phyloP scores from a whole-genome alignment of 2,113 vertebrate genomes.

The Caretta caretta region DNA sequence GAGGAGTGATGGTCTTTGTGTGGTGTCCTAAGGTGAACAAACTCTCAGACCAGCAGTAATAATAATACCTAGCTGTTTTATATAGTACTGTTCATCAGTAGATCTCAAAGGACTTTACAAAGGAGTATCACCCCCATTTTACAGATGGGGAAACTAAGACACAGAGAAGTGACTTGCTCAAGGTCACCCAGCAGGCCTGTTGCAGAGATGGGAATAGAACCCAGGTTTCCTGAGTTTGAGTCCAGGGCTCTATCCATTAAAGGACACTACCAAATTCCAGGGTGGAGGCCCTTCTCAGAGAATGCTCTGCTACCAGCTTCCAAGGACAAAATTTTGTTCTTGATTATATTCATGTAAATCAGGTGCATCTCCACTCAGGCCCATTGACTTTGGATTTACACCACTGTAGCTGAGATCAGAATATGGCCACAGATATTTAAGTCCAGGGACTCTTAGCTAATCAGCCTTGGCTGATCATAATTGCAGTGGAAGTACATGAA shows the following conservation, averaged over 20 bases:
- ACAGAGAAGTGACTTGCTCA: neutral
- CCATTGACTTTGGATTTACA: neutral
- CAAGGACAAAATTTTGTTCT: fast-evolving
- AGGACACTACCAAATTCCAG: neutral
- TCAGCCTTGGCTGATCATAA: neutral
- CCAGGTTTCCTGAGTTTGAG: neutral
- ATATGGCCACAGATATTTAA: neutral
- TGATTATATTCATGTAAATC: neutral
- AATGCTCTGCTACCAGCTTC: neutral
- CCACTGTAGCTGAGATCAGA: neutral
- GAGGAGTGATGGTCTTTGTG: neutral
- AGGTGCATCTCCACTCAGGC: neutral
- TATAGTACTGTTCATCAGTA: neutral
- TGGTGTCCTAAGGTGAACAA: neutral
- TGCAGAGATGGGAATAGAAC: neutral
- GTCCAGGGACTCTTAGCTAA: neutral
- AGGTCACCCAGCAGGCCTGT: neutral
- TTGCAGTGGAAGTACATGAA: neutral
- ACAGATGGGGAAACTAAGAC: neutral
- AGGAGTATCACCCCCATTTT: neutral
- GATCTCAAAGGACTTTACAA: neutral
- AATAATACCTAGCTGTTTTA: neutral
- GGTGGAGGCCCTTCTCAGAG: neutral
- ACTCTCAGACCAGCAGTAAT: neutral
- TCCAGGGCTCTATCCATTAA: neutral